These are phyloP conservation scores for Acleris emargana DNA, from an alignment of 2,888 invertebrate species.

Conservation along the genomic window DNA sequence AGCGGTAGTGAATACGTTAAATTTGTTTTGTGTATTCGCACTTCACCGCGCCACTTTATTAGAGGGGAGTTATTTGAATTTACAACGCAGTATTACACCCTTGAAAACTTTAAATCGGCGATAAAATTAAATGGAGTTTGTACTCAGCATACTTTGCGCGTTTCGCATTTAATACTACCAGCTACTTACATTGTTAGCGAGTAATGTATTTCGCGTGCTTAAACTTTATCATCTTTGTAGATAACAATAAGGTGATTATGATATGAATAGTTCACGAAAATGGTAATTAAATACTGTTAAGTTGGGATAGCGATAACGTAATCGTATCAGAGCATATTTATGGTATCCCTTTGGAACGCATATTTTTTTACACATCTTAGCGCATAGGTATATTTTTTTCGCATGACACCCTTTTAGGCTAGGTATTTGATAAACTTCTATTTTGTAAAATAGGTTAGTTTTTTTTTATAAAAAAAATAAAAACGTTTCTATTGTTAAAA, in stretches of 20 bases:
- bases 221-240: not conserved
- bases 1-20: too few relatives aligned
- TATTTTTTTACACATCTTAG: too few relatives aligned
- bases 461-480: too few relatives aligned
- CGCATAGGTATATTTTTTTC: too few relatives aligned
- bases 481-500: too few relatives aligned
- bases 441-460: too few relatives aligned
- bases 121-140: constrained; percentile 9
- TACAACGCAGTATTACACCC: constrained; percentile 29
- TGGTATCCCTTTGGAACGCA: too few relatives aligned
- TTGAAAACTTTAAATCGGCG: constrained; percentile 14
- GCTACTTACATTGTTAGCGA: not conserved
- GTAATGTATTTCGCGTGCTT: not conserved
- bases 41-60: constrained; percentile 30
- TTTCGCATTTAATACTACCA: not conserved
- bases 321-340: too few relatives aligned
- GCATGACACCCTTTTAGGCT: too few relatives aligned
- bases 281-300: constrained; percentile 7
- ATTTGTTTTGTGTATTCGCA: constrained; percentile 35
- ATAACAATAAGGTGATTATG: constrained; percentile 13
- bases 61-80: constrained; percentile 32
- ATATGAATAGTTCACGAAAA: constrained; percentile 7
- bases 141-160: not conserved
- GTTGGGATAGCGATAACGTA: constrained; percentile 11
- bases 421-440: too few relatives aligned